Base-by-base conservation (phyloP, 2,797 vertebrate species). In the Odontamblyopus rebecca region DNA sequence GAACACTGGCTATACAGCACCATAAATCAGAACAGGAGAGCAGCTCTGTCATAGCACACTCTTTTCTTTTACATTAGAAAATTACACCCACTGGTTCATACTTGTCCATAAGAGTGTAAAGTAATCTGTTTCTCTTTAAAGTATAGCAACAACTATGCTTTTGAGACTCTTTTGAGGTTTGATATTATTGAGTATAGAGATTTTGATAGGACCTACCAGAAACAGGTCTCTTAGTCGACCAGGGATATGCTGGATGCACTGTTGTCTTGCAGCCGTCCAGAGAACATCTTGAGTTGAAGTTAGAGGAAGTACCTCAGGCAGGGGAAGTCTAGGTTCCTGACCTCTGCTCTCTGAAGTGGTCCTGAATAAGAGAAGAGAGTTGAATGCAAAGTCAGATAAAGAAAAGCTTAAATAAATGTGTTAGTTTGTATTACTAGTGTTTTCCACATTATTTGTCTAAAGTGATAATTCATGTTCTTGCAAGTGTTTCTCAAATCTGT, bases 21-120 rank as follows among this genome's bases (percentile, higher is more conserved):
- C 67, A 44, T 93, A 86, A 91, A 92, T 92, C 86, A 80, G 71
- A 30, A 79, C 66, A 56, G 70, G 72, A 88, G 85, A 82, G 30
- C 78, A 63, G 70, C 76, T 85, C 86, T 83, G 82, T 86, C 85
- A 76, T 83, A 87, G 70, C 74, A 65, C 35, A 26, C 64, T 78
- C 85, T 86, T 79, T 85, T 69, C 72, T 83, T 86, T 86, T 89
- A 88, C 84, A 85, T 86, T 79, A 80, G 73, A 86, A 86, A 87
- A 76, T 74, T 77, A 69, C 74, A 79, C 69, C 65, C 61, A 51
- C 59, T 2, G 41, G 69, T 32, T 75, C 54, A 73, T 82, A 51
- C 72, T 75, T 71, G 61, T 57, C 61, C 71, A 50, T 69, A 15
- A 70, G 18, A 53, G 16, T 66, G 62, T 48, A 54, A 30, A 23